Base-by-base conservation (phyloP, 2,888 invertebrate species). In the Parthenolecanium corni region DNA sequence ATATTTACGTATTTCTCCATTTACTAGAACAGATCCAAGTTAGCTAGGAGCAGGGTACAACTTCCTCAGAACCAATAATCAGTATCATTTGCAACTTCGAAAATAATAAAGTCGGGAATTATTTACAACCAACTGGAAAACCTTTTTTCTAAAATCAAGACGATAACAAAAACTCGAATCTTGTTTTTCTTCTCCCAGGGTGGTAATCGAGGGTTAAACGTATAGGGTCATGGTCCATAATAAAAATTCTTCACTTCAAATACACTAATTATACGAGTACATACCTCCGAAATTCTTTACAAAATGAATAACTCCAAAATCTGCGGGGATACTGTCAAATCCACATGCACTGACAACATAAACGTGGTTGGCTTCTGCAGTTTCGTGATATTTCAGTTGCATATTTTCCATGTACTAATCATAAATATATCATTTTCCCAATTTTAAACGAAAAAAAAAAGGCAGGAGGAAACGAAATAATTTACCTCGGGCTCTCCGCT, bases 341-440 rank as follows among this genome's bases (percentile, higher is more conserved):
- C 96, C 96, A 75, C 94, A 95, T 1, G 94, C 86, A 68, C 89
- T 91, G 31, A 97, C 76, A 9, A 96, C 77, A 73, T 86, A 94
- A 3, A 91, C 81, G 14, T 86, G 85, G 11, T 85, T 85, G 68
- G 89, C 82, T 69, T 82, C 76, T 0, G 92, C 92, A 46, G 74
- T 72, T 65, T 82, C 78, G 68, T 85, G 77, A 74, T 95, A 93
- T 68, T 86, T 78, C 63, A 92, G 73, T 71, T 91, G 89, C 81
- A 91, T 89, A 24, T 74, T 75, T 73, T 94, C 92, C 74, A 94
- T 82, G 71, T 82, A 93, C 83, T 89, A 76, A 1, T 14, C 38
- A 38, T 21, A 49, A 2, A 18, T 5, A 23, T 18, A 1, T 23
- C n/a, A 2, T 18, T n/a, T 49, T 21, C 16, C 12, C 49, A 18